Percentiles rank a stretch among this genome's conserved stretches.
Evolutionary conservation across 2,888 invertebrate species (phyloP).

Genomic region (Autographa pulchrina): DNA sequence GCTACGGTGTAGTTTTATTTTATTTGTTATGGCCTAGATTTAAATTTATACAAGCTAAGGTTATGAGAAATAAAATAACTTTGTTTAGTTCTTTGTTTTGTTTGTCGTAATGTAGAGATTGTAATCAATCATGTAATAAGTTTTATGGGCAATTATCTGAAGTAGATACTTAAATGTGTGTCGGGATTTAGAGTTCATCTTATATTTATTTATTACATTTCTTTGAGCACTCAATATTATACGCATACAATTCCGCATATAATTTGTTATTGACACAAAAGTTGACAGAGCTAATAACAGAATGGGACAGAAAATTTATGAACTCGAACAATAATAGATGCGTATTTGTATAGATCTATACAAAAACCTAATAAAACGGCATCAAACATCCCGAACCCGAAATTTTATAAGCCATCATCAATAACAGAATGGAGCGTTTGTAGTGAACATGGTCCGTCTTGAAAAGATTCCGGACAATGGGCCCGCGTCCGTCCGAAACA

Average conservation of each 20-base stretch:
- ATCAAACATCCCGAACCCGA: slow-evolving; percentile 71
- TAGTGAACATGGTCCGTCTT: slow-evolving; percentile 71
- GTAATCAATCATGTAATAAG: not conserved
- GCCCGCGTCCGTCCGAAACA: slow-evolving; percentile 74
- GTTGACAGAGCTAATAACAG: slow-evolving; percentile 57
- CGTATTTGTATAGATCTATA: slow-evolving; percentile 65
- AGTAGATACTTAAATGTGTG: not conserved
- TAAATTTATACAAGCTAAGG: slow-evolving; percentile 8
- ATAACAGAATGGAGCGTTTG: slow-evolving; percentile 77
- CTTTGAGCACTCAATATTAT: slow-evolving; percentile 53
- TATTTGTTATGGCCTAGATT: slow-evolving; percentile 46
- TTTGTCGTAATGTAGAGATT: not conserved
- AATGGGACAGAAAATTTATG: slow-evolving; percentile 62
- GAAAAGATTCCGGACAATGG: slow-evolving; percentile 80
- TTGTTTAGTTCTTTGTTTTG: not conserved
- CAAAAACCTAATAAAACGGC: slow-evolving; percentile 78
- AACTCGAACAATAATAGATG: slow-evolving; percentile 64
- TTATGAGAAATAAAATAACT: slow-evolving; percentile 9
- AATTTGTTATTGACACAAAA: slow-evolving; percentile 63
- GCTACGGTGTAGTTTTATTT: slow-evolving; percentile 45
- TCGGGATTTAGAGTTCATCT: slow-evolving; percentile 32
- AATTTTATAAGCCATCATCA: slow-evolving; percentile 81
- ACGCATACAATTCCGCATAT: slow-evolving; percentile 46
- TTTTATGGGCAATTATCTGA: not conserved
- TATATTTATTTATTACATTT: slow-evolving; percentile 26